Evolutionary conservation across 1,140 invertebrate species (phyloP), one percentile per base, ranked within the genome.

Genomic region (Octopus sinensis): DNA sequence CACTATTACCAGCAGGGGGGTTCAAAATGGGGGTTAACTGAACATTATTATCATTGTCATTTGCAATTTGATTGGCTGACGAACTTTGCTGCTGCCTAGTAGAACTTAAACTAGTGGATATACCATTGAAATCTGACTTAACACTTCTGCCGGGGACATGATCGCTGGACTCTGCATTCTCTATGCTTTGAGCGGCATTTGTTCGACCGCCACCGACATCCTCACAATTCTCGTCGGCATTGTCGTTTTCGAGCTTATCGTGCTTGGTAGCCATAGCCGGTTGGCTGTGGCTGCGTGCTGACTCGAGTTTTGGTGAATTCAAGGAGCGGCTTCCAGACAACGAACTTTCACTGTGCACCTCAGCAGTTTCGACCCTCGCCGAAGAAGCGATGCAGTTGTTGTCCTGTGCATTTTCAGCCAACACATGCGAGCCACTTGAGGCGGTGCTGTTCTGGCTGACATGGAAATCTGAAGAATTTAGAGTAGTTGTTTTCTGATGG

Each of bases 51-150:
- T 89, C 89, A 88, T 86, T 89, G 86, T 90, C 90, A 89, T 87
- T 87, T 87, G 88, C 86, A 88, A 88, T 88, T 88, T 90, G 88
- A 88, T 90, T 88, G 87, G 88, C 87, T 87, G 88, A 87, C 85
- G 81, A 76, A 76, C 82, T 84, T 83, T 85, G 82, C 54, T 77
- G 62, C 76, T 79, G 78, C 54, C 78, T 79, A 62, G 53, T 53
- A 56, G 54, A 79, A 53, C 78, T 79, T 54, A 77, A 51, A 10
- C 76, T 77, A 77, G 52, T 13, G 52, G 30, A 53, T 52, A 77
- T 77, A 77, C 76, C 76, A 82, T 81, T 80, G 30, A 81, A 76
- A 81, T 82, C 80, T 13, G 80, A 86, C 83, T 82, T 82, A 73
- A 85, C 84, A 87, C 85, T 85, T 86, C 82, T 83, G 76, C 84